Conservation (phyloP, 1,140 invertebrate species). For the Prorops nasuta region DNA sequence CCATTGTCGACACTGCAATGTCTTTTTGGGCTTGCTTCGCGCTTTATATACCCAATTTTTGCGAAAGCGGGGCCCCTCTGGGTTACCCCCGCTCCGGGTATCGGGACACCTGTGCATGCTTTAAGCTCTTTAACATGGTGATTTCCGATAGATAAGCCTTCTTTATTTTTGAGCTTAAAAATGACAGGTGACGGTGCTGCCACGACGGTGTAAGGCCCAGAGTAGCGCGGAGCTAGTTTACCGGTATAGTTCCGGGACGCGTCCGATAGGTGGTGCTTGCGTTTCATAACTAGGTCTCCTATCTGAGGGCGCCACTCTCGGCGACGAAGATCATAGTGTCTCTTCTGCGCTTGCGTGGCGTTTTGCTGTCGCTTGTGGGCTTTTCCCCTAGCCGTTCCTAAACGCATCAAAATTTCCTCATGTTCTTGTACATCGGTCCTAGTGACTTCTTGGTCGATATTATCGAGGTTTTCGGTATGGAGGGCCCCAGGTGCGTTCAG, state of each 20-base stretch:
- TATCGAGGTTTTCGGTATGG: not conserved
- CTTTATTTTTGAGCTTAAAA: not conserved
- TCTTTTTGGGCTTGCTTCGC: too few relatives aligned
- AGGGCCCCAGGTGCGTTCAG: not conserved
- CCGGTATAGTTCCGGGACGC: not conserved
- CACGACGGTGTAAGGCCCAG: not conserved
- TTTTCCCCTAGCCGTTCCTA: not conserved
- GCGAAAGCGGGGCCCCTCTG: too few relatives aligned
- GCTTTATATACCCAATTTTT: too few relatives aligned
- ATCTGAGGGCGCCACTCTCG: not conserved
- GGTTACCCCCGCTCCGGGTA: too few relatives aligned
- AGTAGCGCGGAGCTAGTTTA: not conserved
- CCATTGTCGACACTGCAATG: too few relatives aligned
- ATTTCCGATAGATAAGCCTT: not conserved
- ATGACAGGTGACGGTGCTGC: not conserved
- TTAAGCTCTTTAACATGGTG: not conserved
- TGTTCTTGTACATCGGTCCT: not conserved
- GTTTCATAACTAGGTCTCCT: not conserved
- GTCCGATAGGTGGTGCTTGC: not conserved
- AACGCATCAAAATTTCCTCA: not conserved
- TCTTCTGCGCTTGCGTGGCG: not conserved
- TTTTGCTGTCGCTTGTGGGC: not conserved
- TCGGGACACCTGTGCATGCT: too few relatives aligned
- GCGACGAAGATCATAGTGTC: conserved; percentile 5
- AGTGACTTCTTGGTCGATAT: not conserved